Percentiles rank a stretch among this genome's conserved stretches.
phyloP scores from a whole-genome alignment of 1,140 invertebrate species.

The Drosophila auraria region DNA sequence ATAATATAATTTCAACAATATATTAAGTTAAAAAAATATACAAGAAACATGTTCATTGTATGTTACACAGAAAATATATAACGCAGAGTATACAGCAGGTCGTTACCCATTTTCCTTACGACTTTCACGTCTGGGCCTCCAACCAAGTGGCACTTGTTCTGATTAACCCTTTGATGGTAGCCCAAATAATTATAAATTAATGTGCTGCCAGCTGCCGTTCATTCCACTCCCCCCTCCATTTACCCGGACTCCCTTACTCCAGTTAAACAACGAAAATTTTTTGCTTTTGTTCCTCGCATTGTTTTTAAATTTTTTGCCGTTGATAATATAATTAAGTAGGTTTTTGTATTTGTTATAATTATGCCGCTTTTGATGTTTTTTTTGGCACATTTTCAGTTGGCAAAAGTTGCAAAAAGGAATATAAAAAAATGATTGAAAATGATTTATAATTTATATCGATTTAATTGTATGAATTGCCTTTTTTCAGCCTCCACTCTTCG shows the following conservation, averaged over 20 bases:
- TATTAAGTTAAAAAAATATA: not conserved
- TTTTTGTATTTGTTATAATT: constrained; percentile 64
- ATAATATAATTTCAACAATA: not conserved
- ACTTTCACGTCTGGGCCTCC: constrained; percentile 19
- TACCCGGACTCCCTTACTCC: constrained; percentile 2
- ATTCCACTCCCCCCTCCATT: not conserved
- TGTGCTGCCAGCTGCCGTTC: constrained; percentile 41
- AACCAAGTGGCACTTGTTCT: constrained; percentile 52
- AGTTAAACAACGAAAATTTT: constrained; percentile 8
- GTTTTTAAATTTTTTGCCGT: constrained; percentile 49
- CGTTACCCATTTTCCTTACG: not conserved
- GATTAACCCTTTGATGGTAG: constrained; percentile 63
- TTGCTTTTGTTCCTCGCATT: constrained; percentile 13
- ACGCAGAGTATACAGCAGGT: not conserved
- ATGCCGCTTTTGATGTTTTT: constrained; percentile 63
- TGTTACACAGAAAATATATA: not conserved
- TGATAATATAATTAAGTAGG: constrained; percentile 61
- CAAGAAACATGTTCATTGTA: not conserved
- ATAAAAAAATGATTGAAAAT: constrained; percentile 24
- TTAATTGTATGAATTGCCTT: constrained; percentile 46
- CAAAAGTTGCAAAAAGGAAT: constrained; percentile 9
- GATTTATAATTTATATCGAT: constrained; percentile 57
- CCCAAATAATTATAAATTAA: constrained; percentile 69
- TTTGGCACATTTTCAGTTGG: constrained; percentile 26
- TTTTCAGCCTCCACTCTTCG: not conserved